Conservation (phyloP, 2,888 invertebrate genomes). For the Frankliniella intonsa region DNA sequence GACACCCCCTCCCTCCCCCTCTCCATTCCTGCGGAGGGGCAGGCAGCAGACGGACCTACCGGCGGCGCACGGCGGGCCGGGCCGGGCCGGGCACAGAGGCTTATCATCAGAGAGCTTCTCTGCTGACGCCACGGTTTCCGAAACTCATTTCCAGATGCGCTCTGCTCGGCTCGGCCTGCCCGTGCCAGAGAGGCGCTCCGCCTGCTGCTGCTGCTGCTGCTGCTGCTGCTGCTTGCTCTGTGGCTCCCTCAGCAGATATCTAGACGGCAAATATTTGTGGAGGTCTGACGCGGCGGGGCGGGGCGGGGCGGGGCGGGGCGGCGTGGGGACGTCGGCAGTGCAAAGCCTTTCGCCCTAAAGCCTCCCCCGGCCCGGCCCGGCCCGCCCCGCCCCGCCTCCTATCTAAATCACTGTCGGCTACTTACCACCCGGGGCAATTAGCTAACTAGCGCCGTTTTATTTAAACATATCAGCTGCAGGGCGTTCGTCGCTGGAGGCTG, state of each 20-base stretch:
- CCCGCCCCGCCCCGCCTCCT: background rate
- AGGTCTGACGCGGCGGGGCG: background rate
- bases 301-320: background rate
- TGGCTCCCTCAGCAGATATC: background rate
- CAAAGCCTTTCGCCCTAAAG: background rate
- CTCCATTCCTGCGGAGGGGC: too few species aligned
- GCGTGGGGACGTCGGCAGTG: background rate
- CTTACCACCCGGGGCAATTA: too few species aligned
- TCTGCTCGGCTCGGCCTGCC: background rate
- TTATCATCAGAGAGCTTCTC: background rate
- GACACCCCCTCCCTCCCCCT: too few species aligned
- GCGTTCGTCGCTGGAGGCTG: too few species aligned
- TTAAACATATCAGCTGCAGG: too few species aligned
- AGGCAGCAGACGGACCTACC: too few species aligned
- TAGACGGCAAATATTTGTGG: conserved; percentile 20
- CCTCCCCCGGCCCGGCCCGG: background rate
- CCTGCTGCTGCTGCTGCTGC: background rate
- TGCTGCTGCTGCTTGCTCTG: background rate
- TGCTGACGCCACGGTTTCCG: background rate
- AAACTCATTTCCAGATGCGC: conserved; percentile 11
- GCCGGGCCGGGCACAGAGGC: background rate
- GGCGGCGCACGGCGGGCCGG: background rate
- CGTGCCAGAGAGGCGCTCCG: background rate
- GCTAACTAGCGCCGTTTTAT: too few species aligned
- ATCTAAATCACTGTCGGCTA: too few species aligned